Percentiles rank a stretch among this genome's conserved stretches.
Evolutionary conservation across 2,888 invertebrate genomes (phyloP).

Genomic region (Dicranocentrus wangi): DNA sequence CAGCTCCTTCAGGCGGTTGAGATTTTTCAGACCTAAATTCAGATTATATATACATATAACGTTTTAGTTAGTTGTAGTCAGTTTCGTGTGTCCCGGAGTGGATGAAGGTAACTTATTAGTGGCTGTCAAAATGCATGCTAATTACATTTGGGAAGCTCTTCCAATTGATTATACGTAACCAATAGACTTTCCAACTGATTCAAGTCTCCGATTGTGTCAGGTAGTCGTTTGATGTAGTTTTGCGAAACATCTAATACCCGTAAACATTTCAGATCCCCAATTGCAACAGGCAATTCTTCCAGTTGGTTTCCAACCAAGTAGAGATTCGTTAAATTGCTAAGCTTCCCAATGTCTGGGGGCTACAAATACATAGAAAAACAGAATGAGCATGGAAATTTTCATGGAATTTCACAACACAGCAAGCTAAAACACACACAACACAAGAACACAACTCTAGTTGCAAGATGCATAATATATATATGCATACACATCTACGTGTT

Average conservation of each 20-base stretch:
- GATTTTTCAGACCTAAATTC: conserved; percentile 54
- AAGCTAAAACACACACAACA: no score
- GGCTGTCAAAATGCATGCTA: no score
- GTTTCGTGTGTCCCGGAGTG: not conserved
- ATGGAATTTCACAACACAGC: not conserved
- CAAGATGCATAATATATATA: no score
- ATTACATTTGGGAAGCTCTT: conserved; percentile 49
- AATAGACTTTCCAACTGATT: conserved; percentile 60
- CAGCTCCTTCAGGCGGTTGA: conserved; percentile 62
- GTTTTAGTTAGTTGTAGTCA: no score
- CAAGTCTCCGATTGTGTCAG: conserved; percentile 63
- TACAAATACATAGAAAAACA: conserved; percentile 46
- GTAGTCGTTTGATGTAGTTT: conserved; percentile 67
- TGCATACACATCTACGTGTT: no score
- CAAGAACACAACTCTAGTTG: no score
- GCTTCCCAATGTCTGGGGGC: conserved; percentile 69
- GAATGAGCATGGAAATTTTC: not conserved
- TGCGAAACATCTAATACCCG: conserved; percentile 70
- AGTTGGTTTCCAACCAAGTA: conserved; percentile 72
- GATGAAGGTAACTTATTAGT: no score
- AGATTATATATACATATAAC: no score
- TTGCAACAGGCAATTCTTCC: conserved; percentile 66
- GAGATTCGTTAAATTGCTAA: conserved; percentile 71
- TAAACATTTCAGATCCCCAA: conserved; percentile 66
- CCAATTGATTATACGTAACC: conserved; percentile 69